These are phyloP conservation scores for Heliconius erato DNA, from an alignment of 2,888 invertebrate species.

Conservation along the genomic window DNA sequence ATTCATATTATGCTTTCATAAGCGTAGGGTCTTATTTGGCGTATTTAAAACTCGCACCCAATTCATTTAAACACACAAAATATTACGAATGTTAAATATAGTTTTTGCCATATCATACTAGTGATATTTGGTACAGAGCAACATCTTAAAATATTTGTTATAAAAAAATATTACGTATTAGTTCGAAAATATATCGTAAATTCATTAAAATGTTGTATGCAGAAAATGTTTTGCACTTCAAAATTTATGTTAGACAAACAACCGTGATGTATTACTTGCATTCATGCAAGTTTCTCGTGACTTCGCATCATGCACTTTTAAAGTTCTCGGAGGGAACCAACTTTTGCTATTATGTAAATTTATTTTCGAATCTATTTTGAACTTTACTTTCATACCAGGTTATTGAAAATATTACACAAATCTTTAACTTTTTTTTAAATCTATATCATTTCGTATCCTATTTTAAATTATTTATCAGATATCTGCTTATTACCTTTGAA, in stretches of 20 bases:
- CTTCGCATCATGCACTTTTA: conserved; percentile 26
- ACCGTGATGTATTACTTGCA: conserved; percentile 23
- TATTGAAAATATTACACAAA: background rate
- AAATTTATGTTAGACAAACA: conserved; percentile 28
- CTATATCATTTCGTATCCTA: background rate
- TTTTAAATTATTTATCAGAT: background rate
- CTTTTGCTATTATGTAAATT: conserved; percentile 10
- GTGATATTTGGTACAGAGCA: background rate
- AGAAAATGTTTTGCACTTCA: conserved; percentile 14
- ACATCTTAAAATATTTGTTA: background rate
- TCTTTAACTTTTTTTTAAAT: background rate
- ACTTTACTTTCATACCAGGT: conserved; percentile 1
- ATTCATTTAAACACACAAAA: too few relatives aligned
- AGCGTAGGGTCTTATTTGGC: too few relatives aligned
- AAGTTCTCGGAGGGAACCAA: conserved; percentile 6
- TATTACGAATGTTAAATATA: too few relatives aligned
- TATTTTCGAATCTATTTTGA: conserved; percentile 23
- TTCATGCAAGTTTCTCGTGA: conserved; percentile 24
- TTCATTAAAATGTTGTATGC: conserved; percentile 15
- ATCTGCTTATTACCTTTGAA: background rate
- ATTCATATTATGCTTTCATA: too few relatives aligned
- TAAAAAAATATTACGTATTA: background rate
- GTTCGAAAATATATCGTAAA: conserved; percentile 2
- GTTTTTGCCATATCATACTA: background rate
- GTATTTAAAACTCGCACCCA: too few relatives aligned